phyloP scores from a whole-genome alignment of 2,888 invertebrate species.

The Zygogramma bicolorata region DNA sequence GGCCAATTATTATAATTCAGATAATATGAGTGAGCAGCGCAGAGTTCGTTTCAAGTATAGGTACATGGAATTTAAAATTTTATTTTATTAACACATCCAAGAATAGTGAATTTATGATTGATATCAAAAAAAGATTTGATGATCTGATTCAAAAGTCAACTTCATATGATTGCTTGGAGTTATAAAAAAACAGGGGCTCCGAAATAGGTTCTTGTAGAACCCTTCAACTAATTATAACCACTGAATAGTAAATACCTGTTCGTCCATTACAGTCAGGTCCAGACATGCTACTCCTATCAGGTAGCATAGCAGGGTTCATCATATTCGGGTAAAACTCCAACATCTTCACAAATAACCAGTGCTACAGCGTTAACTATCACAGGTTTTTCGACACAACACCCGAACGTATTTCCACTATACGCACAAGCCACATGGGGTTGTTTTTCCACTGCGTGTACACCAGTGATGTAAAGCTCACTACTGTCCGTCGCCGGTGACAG shows the following conservation, averaged over 20 bases:
- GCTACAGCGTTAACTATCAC: conserved; percentile 26
- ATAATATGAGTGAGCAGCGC: too few species aligned
- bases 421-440: conserved; percentile 38
- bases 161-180: too few species aligned
- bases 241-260: conserved; percentile 69
- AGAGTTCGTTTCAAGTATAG: too few species aligned
- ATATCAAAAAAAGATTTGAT: too few species aligned
- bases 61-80: too few species aligned
- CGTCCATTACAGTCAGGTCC: conserved; percentile 74
- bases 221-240: too few species aligned
- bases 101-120: too few species aligned
- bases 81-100: too few species aligned
- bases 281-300: conserved; percentile 69
- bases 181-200: too few species aligned
- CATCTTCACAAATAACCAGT: conserved; percentile 66
- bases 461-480: conserved; percentile 49
- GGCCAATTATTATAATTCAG: too few species aligned
- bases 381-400: conserved; percentile 22
- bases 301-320: conserved; percentile 70
- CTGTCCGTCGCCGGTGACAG: conserved; percentile 58
- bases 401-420: conserved; percentile 19
- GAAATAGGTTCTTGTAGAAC: too few species aligned
- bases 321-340: conserved; percentile 79
- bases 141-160: too few species aligned
- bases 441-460: conserved; percentile 28